Base-by-base conservation (phyloP, 2,113 vertebrate species). In the Calypte anna region DNA sequence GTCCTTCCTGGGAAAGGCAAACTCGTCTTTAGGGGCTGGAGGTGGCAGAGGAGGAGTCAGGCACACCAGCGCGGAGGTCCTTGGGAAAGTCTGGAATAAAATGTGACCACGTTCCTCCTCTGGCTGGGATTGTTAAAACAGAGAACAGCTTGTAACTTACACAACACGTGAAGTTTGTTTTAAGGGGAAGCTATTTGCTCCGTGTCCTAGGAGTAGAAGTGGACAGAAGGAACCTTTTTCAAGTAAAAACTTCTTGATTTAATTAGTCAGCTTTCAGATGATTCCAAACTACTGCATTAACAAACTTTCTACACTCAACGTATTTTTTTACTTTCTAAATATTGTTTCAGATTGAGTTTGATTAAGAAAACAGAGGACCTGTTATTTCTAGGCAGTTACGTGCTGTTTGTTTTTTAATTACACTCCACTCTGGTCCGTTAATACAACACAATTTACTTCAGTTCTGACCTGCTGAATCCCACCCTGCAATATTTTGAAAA, bases 311-410 rank as follows among this genome's bases (percentile, higher is more conserved):
- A 96, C 92, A 78, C 64, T 80, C 50, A 38, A 67, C 1, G 9
- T 75, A 90, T 74, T 70, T 87, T 89, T 94, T 96, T 82, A 91
- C 76, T 82, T 58, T 88, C 67, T 95, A 95, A 96, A 94, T 83
- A 66, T 90, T 96, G 88, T 93, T 95, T 96, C 85, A 96, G 88
- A 91, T 94, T 95, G 86, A 94, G 82, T 82, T 82, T 95, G 96
- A 96, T 96, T 96, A 95, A 93, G 86, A 96, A 95, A 96, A 96
- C 94, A 97, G 96, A 91, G 66, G 79, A 72, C 14, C 5, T 94
- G 86, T 96, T 97, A 95, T 96, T 97, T 91, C 93, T 92, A 89
- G 84, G 69, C 80, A 93, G 85, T 74, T 93, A 70, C 28, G 72
- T 54, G 90, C 61, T 92, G 81, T 88, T 95, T 96, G 91, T 78